Evolutionary conservation across 2,113 vertebrate genomes (phyloP).

Genomic region (Halcyon malimbica): DNA sequence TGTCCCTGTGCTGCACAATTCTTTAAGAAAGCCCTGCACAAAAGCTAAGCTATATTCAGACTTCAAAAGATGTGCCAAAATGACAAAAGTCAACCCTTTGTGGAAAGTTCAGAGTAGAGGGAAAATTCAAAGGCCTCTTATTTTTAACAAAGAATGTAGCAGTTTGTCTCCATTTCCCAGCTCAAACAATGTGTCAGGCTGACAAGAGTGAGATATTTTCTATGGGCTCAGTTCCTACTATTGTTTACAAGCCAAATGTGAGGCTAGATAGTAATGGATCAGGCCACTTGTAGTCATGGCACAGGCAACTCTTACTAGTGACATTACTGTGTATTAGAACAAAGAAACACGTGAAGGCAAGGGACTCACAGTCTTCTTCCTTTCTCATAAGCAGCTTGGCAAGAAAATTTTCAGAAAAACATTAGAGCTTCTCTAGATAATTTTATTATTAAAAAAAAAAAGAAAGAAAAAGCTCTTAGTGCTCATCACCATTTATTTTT

Average conservation of each 20-base stretch:
- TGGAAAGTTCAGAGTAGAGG: conserved; percentile 37
- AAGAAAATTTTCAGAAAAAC: not conserved
- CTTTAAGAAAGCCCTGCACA: not conserved
- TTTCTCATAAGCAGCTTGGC: conserved; percentile 32
- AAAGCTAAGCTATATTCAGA: not conserved
- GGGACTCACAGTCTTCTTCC: conserved; percentile 9
- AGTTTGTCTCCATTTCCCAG: conserved; percentile 50
- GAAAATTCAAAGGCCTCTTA: conserved; percentile 44
- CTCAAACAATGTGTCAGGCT: conserved; percentile 59
- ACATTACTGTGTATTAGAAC: not conserved
- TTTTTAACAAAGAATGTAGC: conserved; percentile 39
- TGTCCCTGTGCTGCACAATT: not conserved
- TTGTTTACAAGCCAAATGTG: conserved; percentile 67
- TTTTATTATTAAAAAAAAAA: not conserved
- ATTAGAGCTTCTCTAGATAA: not conserved
- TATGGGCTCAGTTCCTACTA: conserved; percentile 69
- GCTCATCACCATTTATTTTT: not conserved
- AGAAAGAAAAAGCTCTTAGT: not conserved
- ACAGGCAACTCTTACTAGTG: conserved; percentile 6
- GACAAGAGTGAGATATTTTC: conserved; percentile 28
- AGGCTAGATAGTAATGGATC: conserved; percentile 46
- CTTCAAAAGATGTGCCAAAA: conserved; percentile 27
- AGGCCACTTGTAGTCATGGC: conserved; percentile 7
- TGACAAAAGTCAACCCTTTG: not conserved
- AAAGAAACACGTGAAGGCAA: not conserved